phyloP scores from a whole-genome alignment of 2,113 vertebrate species.

The Progne subis region DNA sequence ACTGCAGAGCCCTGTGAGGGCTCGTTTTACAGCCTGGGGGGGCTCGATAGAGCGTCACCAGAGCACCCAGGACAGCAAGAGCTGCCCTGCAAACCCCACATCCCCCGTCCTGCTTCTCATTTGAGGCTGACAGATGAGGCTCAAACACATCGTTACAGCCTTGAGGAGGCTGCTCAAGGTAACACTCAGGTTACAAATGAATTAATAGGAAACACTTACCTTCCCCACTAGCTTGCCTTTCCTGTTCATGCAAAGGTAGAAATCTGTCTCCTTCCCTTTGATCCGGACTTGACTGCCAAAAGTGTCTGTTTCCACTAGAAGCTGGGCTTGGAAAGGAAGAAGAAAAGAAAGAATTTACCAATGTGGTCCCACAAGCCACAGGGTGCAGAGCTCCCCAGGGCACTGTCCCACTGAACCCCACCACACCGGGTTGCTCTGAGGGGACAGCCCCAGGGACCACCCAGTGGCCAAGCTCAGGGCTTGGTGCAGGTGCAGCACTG shows the following conservation, averaged over 20 bases:
- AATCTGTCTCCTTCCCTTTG: slow-evolving; percentile 88
- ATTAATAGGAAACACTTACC: slow-evolving; percentile 77
- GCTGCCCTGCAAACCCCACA: neutral
- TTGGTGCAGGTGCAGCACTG: neutral
- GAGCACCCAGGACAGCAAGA: neutral
- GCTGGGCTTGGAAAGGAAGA: slow-evolving; percentile 87
- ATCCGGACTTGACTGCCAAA: slow-evolving; percentile 92
- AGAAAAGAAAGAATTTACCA: slow-evolving; percentile 58
- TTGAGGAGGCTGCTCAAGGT: slow-evolving; percentile 23
- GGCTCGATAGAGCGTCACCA: neutral
- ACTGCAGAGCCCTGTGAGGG: neutral
- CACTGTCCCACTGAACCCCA: neutral
- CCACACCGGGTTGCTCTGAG: fast-evolving
- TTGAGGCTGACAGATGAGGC: neutral
- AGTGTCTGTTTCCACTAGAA: slow-evolving; percentile 90
- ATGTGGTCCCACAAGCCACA: neutral
- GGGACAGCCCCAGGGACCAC: neutral
- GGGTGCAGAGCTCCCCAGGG: neutral
- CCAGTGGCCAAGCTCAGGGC: neutral
- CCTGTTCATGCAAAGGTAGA: slow-evolving; percentile 91
- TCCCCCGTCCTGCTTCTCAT: neutral
- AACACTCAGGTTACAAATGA: slow-evolving; percentile 28
- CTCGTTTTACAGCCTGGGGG: neutral
- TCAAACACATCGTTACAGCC: neutral
- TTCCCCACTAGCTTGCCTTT: slow-evolving; percentile 88